These are phyloP conservation scores for Pherbina coryleti DNA, from an alignment of 2,888 invertebrate genomes.

Conservation along the genomic window DNA sequence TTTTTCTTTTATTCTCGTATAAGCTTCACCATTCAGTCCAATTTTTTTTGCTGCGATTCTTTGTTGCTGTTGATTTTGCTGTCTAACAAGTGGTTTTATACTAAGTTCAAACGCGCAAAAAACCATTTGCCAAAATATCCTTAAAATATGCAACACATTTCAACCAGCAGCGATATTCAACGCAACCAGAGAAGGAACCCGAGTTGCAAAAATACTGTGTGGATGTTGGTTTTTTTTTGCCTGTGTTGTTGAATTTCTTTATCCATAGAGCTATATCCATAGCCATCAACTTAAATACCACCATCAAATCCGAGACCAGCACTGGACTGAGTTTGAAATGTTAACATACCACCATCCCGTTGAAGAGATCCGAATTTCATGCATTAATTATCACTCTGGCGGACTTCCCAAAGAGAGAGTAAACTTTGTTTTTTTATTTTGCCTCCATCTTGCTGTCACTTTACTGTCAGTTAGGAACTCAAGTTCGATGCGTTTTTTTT, in stretches of 20 bases:
- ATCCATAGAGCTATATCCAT: background rate
- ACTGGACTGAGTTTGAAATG: background rate
- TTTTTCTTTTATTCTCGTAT: background rate
- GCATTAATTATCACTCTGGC: too few species aligned
- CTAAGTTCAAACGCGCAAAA: background rate
- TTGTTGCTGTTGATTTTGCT: background rate
- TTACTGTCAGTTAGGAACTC: too few species aligned
- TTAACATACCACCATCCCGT: too few species aligned
- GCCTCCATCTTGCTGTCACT: too few species aligned
- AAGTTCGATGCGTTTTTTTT: too few species aligned
- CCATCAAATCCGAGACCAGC: background rate
- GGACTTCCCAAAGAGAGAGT: too few species aligned
- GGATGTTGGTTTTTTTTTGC: too few species aligned
- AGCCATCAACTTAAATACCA: background rate
- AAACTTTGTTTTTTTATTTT: too few species aligned
- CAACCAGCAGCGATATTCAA: background rate
- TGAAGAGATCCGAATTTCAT: too few species aligned
- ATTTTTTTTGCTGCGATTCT: background rate
- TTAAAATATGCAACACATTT: conserved; percentile 1
- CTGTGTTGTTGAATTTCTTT: too few species aligned
- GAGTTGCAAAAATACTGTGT: background rate
- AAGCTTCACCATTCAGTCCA: background rate
- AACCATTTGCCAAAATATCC: background rate
- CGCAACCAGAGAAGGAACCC: background rate
- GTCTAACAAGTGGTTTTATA: conserved; percentile 1